A percentile compares a stretch with the other conserved stretches of the same genome.
These are phyloP conservation scores for Lophius piscatorius DNA, from an alignment of 2,113 vertebrate genomes.

Conservation along the genomic window DNA sequence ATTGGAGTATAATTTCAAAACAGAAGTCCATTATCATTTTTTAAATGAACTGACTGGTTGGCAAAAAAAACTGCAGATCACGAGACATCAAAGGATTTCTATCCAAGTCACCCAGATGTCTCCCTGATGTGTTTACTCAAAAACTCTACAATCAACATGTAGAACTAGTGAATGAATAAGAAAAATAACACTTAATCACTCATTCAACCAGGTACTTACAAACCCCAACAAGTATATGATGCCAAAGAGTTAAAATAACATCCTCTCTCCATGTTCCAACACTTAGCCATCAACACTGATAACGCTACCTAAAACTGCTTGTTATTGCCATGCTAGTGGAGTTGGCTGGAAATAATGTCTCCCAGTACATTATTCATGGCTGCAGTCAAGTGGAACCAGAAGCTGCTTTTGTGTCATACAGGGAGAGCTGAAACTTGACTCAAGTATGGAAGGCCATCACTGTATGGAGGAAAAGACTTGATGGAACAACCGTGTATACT, in stretches of 20 bases:
- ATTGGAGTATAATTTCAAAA: too few species aligned
- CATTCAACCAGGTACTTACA: constrained; percentile 66
- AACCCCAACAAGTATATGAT: constrained; percentile 61
- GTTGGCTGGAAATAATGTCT: constrained; percentile 68
- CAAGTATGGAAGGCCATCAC: constrained; percentile 66
- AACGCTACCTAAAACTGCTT: constrained; percentile 64
- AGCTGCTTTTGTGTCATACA: constrained; percentile 81
- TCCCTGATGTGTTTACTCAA: constrained; percentile 14
- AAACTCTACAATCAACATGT: constrained; percentile 18
- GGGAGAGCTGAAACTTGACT: constrained; percentile 79
- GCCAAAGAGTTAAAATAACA: constrained; percentile 66
- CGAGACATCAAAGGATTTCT: too few species aligned
- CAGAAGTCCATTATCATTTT: too few species aligned
- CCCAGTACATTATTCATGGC: constrained; percentile 87
- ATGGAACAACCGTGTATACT: constrained; percentile 35
- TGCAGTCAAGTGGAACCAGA: constrained; percentile 75
- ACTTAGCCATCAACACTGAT: constrained; percentile 60
- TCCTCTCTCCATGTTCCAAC: constrained; percentile 63
- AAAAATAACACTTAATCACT: constrained; percentile 43
- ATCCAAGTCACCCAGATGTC: background rate
- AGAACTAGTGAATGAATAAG: constrained; percentile 11
- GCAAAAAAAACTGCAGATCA: too few species aligned
- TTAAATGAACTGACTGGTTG: too few species aligned
- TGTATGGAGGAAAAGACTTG: constrained; percentile 36
- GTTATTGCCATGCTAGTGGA: constrained; percentile 72